Evolutionary conservation across 2,797 vertebrate species (phyloP), one percentile per base, ranked within the genome.

Genomic region (Alosa sapidissima): DNA sequence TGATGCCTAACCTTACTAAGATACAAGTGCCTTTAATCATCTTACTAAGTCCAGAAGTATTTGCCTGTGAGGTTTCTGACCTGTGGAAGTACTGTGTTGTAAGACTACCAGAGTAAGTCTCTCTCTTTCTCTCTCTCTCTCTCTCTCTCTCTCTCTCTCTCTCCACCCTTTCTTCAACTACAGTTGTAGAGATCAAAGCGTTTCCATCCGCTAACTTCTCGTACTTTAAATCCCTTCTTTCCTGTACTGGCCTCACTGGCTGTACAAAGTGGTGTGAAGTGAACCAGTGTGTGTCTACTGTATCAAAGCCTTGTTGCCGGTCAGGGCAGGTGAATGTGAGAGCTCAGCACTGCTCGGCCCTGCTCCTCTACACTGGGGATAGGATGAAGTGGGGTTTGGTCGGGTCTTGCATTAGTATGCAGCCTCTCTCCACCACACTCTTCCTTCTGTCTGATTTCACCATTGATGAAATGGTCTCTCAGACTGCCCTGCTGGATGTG

Each of bases 381-480:
- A 10, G 51, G 11, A 1, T 13, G 51, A 2, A 9, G 10, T 13
- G 51, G 10, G 51, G 9, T 55, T 41, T 0, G 6, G n/a, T n/a
- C 0, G 58, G 6, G 11, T 60, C 5, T 9, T n/a, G 58, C 1
- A 60, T 60, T 60, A 60, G 58, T n/a, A 60, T 60, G 21, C 58
- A n/a, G 21, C 5, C 65, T 11, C 28, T 72, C 62, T 65, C 13
- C 28, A 33, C 10, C 65, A 72, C 13, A 13, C 65, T 58, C 19
- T 36, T 36, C 28, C 65, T 72, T 24, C 33, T 36, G 28, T 72
- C 65, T 72, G 58, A n/a, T 21, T 60, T 60, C 58, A 60, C 21
- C 58, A 60, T 68, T n/a, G 14, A 33, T 28, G 86, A 89, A 86
- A 87, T 75, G 62, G 83, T 45, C 55, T 88, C 65, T 81, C 87